A percentile compares a stretch with the other conserved stretches of the same genome.
phyloP scores from a whole-genome alignment of 1,140 invertebrate genomes.

The Pinna nobilis region DNA sequence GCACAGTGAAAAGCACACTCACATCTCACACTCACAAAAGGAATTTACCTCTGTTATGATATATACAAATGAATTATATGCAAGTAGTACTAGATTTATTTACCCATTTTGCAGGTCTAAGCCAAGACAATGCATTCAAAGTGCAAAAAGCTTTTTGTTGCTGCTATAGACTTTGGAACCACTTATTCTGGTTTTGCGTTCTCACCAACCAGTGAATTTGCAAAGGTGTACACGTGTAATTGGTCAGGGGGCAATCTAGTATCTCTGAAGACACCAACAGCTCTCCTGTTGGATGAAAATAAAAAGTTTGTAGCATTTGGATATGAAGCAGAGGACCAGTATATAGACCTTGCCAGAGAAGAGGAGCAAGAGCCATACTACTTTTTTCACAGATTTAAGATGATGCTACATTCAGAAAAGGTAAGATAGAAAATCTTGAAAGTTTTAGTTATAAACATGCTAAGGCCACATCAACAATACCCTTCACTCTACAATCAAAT shows the following conservation, averaged over 20 bases:
- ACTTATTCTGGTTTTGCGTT: constrained; percentile 18
- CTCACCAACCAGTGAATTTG: background rate
- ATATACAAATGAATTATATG: too few relatives aligned
- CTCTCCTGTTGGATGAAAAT: constrained; percentile 14
- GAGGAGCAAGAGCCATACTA: constrained; percentile 32
- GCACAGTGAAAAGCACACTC: too few relatives aligned
- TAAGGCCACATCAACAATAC: too few relatives aligned
- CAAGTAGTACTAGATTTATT: too few relatives aligned
- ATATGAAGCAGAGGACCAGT: constrained; percentile 31
- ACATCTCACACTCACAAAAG: too few relatives aligned
- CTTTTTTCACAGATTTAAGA: constrained; percentile 37
- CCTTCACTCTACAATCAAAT: too few relatives aligned
- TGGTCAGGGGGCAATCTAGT: constrained; percentile 11
- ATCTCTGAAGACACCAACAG: constrained; percentile 20
- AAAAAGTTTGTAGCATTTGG: constrained; percentile 30
- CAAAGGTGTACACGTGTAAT: constrained; percentile 10
- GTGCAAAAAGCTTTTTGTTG: constrained; percentile 10
- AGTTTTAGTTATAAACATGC: too few relatives aligned
- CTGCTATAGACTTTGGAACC: constrained; percentile 19
- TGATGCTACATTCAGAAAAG: constrained; percentile 31
- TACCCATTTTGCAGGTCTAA: background rate
- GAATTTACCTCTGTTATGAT: too few relatives aligned
- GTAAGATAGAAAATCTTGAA: background rate
- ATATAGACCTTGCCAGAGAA: constrained; percentile 15
- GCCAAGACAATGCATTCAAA: constrained; percentile 4